Percentiles rank a stretch among this genome's conserved stretches.
Conservation (phyloP, 2,888 invertebrate genomes). For the Cryptocephalus primarius region DNA sequence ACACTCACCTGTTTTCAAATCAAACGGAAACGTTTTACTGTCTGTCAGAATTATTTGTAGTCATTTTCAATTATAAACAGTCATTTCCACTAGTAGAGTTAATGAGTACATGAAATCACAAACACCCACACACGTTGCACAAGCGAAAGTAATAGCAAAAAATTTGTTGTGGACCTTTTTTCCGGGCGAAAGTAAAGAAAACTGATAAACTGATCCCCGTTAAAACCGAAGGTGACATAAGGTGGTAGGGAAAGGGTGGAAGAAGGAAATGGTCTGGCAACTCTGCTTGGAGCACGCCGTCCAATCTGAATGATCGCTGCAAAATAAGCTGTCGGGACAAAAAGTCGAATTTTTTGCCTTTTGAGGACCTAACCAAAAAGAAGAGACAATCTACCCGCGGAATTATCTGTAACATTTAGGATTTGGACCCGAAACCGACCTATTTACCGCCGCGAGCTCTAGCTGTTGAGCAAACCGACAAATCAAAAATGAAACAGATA, state of each 20-base stretch:
- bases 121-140: too few species aligned
- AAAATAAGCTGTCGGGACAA: constrained; percentile 20
- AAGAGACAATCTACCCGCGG: constrained; percentile 3
- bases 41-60: too few species aligned
- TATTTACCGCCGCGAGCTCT: constrained; percentile 6
- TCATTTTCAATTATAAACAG: too few species aligned
- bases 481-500: constrained; percentile 15
- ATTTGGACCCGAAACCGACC: constrained; percentile 8
- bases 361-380: constrained; percentile 2
- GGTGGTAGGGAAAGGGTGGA: background rate
- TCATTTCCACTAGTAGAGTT: too few species aligned
- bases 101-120: too few species aligned
- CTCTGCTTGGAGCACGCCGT: constrained; percentile 28
- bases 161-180: too few species aligned
- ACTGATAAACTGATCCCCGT: too few species aligned
- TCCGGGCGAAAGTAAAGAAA: too few species aligned
- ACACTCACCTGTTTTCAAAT: too few species aligned
- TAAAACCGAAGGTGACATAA: too few species aligned
- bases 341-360: constrained; percentile 9
- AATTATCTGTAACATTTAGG: constrained; percentile 15
- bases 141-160: too few species aligned
- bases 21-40: too few species aligned
- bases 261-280: constrained; percentile 14
- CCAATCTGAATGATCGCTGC: constrained; percentile 29
- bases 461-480: constrained; percentile 10